Base-by-base conservation (phyloP, 2,888 invertebrate species). In the Willowsia nigromaculata region DNA sequence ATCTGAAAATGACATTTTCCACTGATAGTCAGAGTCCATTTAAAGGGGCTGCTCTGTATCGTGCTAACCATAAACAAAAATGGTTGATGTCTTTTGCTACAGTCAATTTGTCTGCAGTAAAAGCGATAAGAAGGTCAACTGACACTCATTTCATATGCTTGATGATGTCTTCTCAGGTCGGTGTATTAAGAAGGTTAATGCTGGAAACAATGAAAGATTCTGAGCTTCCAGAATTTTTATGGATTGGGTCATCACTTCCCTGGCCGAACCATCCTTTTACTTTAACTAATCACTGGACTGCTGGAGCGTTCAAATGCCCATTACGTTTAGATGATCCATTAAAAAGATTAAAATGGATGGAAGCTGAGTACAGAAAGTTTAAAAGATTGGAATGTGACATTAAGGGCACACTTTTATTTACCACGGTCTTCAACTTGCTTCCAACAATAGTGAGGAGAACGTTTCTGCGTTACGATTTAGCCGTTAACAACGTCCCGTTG, bases 41-140 rank as follows among this genome's bases (percentile, higher is more conserved):
- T 37, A n/a, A n/a, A n/a, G n/a, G n/a, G n/a, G n/a, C n/a, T n/a
- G n/a, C n/a, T n/a, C n/a, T n/a, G n/a, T n/a, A n/a, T n/a, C n/a
- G n/a, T n/a, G n/a, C n/a, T n/a, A n/a, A n/a, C n/a, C n/a, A n/a
- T n/a, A n/a, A n/a, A n/a, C n/a, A n/a, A 82, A 62, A n/a, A 47
- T 90, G 90, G 90, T 37, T 81, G 37, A 87, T 90, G 50, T 90
- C 90, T 7, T 87, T 90, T 15, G 50, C 82, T 1, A 88, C 87
- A 18, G 65, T 90, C n/a, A 68, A 90, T 37, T 37, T 90, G 76
- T 2, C 50, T 5, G 6, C 30, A 15, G 62, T 90, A 18, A 90
- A 90, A 37, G 1, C 27, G n/a, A 87, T 90, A n/a, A 62, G 90
- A 22, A 81, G 71, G 37, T 47, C 68, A 59, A 82, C 89, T 9